Conservation (phyloP, 1,140 invertebrate genomes). For the Euwallacea similis region DNA sequence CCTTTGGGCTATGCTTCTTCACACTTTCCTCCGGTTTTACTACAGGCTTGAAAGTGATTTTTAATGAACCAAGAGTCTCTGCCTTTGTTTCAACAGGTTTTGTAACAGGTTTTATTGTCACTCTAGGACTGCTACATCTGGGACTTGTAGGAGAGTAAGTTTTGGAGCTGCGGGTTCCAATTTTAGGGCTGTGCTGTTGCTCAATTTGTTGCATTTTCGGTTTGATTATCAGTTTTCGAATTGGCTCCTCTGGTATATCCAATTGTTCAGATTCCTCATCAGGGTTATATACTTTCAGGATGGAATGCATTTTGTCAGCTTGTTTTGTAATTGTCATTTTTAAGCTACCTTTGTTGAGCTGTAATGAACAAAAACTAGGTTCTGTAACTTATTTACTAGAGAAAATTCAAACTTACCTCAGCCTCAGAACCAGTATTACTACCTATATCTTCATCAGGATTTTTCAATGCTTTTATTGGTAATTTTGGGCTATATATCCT, state of each 20-base stretch:
- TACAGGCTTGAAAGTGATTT: constrained; percentile 51
- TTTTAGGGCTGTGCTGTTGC: constrained; percentile 48
- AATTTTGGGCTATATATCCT: constrained; percentile 50
- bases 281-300: constrained; percentile 50
- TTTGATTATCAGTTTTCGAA: constrained; percentile 52
- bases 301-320: constrained; percentile 50
- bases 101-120: constrained; percentile 51
- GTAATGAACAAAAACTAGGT: constrained; percentile 2
- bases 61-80: constrained; percentile 43
- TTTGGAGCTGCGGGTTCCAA: constrained; percentile 40
- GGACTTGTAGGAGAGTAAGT: constrained; percentile 37
- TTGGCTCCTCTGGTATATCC: constrained; percentile 37
- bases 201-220: constrained; percentile 43
- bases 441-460: constrained; percentile 42
- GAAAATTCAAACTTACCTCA: constrained; percentile 6
- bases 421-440: constrained; percentile 35
- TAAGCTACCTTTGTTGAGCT: constrained; percentile 42
- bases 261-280: constrained; percentile 34
- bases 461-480: constrained; percentile 50
- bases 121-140: constrained; percentile 46
- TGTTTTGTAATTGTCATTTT: constrained; percentile 53
- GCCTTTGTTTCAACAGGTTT: constrained; percentile 43
- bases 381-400: background rate
- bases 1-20: constrained; percentile 49
- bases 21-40: constrained; percentile 44